Percentiles rank a stretch among this genome's conserved stretches.
phyloP scores from a whole-genome alignment of 2,888 invertebrate genomes.

The Colletes collaris region DNA sequence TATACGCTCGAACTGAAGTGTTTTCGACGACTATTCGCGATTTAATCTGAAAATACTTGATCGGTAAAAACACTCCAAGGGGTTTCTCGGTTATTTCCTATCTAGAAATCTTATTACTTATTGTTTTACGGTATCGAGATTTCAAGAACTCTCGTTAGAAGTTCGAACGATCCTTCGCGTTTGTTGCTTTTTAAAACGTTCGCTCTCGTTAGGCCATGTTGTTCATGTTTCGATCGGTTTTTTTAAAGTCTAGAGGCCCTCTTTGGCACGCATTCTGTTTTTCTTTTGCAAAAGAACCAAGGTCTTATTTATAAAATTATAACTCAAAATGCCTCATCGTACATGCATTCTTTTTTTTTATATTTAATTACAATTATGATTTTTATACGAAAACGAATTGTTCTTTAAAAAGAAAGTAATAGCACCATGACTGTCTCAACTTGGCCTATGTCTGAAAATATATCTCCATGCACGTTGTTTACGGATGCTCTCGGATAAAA shows the following conservation, averaged over 20 bases:
- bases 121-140: too few species aligned
- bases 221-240: not conserved
- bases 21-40: not conserved
- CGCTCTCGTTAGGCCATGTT: slow-evolving; percentile 37
- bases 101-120: not conserved
- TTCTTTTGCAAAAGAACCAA: not conserved
- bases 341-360: too few species aligned
- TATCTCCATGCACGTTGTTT: not conserved
- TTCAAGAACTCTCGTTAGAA: not conserved
- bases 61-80: slow-evolving; percentile 17
- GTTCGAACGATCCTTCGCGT: not conserved
- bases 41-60: not conserved
- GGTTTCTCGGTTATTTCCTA: not conserved
- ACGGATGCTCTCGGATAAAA: slow-evolving; percentile 31
- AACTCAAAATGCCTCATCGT: too few species aligned
- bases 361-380: not conserved
- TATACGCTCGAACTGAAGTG: not conserved
- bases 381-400: not conserved
- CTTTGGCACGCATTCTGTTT: slow-evolving; percentile 17
- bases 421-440: slow-evolving; percentile 18
- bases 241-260: slow-evolving; percentile 9
- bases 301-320: not conserved
- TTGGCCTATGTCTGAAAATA: slow-evolving; percentile 27
- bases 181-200: not conserved
- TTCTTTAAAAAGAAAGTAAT: not conserved